Percentiles rank a stretch among this genome's conserved stretches.
Evolutionary conservation across 2,888 invertebrate genomes (phyloP).

Genomic region (Ochropleura plecta): DNA sequence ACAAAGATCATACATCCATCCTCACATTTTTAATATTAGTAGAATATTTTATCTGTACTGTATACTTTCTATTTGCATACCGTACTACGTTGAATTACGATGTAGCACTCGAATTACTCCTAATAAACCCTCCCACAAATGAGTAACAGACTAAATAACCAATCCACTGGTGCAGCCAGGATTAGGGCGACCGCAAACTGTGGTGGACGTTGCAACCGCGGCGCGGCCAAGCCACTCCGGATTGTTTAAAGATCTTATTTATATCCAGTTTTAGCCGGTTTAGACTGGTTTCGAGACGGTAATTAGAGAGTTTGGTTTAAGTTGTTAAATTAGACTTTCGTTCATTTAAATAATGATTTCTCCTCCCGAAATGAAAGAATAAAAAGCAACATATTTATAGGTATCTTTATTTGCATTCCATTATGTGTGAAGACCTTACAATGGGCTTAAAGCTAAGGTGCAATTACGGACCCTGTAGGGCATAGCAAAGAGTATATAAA

Average conservation of each 20-base stretch:
- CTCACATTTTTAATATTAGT: too few relatives aligned
- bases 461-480: too few relatives aligned
- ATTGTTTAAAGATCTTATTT: slow-evolving; percentile 52
- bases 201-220: slow-evolving; percentile 49
- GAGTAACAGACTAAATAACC: slow-evolving; percentile 30
- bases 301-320: slow-evolving; percentile 30
- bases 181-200: slow-evolving; percentile 57
- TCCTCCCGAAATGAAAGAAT: too few relatives aligned
- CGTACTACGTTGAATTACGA: background rate
- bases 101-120: background rate
- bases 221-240: slow-evolving; percentile 33
- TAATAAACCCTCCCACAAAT: slow-evolving; percentile 19
- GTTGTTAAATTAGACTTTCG: background rate
- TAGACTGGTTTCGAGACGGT: slow-evolving; percentile 21
- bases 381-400: too few relatives aligned
- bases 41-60: too few relatives aligned
- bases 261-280: slow-evolving; percentile 29
- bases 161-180: slow-evolving; percentile 34
- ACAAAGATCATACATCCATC: too few relatives aligned
- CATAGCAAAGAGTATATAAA: too few relatives aligned
- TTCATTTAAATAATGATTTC: background rate
- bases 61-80: too few relatives aligned
- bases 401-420: too few relatives aligned
- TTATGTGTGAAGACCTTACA: too few relatives aligned
- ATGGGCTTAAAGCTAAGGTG: too few relatives aligned